These are phyloP conservation scores for Acanthurus lineatus DNA, from an alignment of 2,797 vertebrate species.

Conservation along the genomic window DNA sequence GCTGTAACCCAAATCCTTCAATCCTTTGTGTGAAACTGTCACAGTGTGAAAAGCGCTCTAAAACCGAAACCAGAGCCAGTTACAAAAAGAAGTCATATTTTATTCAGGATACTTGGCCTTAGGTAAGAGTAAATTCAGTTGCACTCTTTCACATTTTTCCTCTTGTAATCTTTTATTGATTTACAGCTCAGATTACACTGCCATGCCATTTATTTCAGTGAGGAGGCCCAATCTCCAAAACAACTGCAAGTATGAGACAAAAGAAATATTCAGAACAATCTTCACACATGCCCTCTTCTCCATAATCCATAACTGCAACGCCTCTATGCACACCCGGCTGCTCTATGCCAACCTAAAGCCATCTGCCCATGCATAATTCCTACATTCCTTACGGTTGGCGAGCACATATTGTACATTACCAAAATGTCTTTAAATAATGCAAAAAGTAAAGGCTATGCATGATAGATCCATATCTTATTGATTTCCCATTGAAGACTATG, in stretches of 20 bases:
- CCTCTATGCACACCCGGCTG: slow-evolving; percentile 38
- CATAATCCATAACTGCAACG: slow-evolving; percentile 36
- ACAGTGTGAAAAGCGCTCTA: slow-evolving; percentile 18
- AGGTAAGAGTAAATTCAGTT: slow-evolving; percentile 53
- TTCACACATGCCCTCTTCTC: slow-evolving; percentile 10
- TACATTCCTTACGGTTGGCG: slow-evolving; percentile 24
- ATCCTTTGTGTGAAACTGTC: slow-evolving; percentile 9
- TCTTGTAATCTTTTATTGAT: slow-evolving; percentile 68
- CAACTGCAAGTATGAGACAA: slow-evolving; percentile 22
- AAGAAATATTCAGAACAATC: slow-evolving; percentile 37
- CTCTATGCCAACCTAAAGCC: slow-evolving; percentile 43
- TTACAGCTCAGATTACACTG: slow-evolving; percentile 61
- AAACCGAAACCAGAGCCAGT: slow-evolving; percentile 47
- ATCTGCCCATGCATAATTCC: slow-evolving; percentile 48
- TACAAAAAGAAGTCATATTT: slow-evolving; percentile 56
- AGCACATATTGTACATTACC: slow-evolving; percentile 17
- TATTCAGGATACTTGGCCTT: slow-evolving; percentile 54
- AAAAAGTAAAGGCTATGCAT: slow-evolving; percentile 30
- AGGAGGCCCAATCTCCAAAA: slow-evolving; percentile 36
- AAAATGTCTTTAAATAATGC: slow-evolving; percentile 45
- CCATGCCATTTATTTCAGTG: slow-evolving; percentile 46
- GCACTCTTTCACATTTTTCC: slow-evolving; percentile 17
- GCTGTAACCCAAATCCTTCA: background rate
- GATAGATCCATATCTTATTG: slow-evolving; percentile 55
- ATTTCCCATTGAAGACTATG: slow-evolving; percentile 50